Evolutionary conservation across 1,140 invertebrate genomes (phyloP).

Genomic region (Scylla paramamosain): DNA sequence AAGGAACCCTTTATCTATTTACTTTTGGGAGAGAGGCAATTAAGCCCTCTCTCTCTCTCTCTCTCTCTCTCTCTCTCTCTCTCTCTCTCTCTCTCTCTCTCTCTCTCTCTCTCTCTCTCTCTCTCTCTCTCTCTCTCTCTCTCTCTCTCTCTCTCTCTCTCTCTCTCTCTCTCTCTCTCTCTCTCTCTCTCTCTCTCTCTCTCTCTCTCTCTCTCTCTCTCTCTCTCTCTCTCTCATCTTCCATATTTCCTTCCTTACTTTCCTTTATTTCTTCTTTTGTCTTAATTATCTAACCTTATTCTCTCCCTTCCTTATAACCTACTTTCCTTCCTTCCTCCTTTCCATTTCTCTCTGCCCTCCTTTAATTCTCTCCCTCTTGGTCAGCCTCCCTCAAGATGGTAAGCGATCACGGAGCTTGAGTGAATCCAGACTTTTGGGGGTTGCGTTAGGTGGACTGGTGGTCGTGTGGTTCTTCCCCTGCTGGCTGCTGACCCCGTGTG

Average conservation of each 20-base stretch:
- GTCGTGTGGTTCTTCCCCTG: no score
- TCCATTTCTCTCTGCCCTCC: background rate
- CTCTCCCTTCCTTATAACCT: no score
- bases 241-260: no score
- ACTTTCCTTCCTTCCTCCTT: no score
- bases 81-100: background rate
- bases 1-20: no score
- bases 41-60: background rate
- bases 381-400: no score
- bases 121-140: background rate
- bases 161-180: background rate
- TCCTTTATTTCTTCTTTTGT: no score
- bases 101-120: background rate
- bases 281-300: background rate
- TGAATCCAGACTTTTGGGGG: no score
- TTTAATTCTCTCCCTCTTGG: background rate
- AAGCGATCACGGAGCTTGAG: no score
- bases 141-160: background rate
- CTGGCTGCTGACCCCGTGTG: no score
- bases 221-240: background rate
- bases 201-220: background rate
- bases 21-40: no score
- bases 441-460: no score
- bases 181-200: background rate
- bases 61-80: background rate